Conservation (phyloP, 2,888 invertebrate species). For the Drosophila paramelanica region DNA sequence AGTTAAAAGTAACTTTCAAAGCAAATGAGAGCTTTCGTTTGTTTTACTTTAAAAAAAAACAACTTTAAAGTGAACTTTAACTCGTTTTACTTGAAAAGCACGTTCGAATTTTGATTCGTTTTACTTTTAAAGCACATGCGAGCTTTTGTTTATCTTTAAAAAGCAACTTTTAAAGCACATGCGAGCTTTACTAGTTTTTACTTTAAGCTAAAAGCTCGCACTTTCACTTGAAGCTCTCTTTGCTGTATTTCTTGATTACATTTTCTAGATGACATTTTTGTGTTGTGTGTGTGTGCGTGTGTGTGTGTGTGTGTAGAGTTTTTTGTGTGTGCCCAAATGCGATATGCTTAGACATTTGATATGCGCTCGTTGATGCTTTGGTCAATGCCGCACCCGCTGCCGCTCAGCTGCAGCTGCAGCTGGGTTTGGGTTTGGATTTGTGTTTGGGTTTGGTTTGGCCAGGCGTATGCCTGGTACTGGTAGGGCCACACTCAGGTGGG, state of each 20-base stretch:
- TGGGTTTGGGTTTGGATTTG: background rate
- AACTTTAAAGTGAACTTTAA: no score
- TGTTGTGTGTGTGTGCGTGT: background rate
- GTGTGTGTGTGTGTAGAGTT: conserved; percentile 20
- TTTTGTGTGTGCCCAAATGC: conserved; percentile 74
- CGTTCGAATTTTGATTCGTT: no score
- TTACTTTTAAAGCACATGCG: no score
- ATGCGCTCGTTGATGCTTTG: conserved; percentile 75
- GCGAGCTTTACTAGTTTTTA: no score
- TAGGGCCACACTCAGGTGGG: conserved; percentile 75
- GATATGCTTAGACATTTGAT: conserved; percentile 80
- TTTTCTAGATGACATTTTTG: background rate
- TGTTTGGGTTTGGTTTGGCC: conserved; percentile 19
- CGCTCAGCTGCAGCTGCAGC: conserved; percentile 32
- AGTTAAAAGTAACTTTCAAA: background rate
- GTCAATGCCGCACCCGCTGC: conserved; percentile 44
- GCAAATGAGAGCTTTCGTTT: no score
- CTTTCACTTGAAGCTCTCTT: no score
- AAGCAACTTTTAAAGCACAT: background rate
- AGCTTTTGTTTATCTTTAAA: no score
- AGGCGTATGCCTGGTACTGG: conserved; percentile 33
- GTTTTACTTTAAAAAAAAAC: background rate
- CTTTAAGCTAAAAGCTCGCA: background rate
- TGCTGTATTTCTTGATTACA: no score
- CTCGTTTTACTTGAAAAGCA: no score